Evolutionary conservation across 2,797 vertebrate species (phyloP).

Genomic region (Parauchenoglanis punctatus): DNA sequence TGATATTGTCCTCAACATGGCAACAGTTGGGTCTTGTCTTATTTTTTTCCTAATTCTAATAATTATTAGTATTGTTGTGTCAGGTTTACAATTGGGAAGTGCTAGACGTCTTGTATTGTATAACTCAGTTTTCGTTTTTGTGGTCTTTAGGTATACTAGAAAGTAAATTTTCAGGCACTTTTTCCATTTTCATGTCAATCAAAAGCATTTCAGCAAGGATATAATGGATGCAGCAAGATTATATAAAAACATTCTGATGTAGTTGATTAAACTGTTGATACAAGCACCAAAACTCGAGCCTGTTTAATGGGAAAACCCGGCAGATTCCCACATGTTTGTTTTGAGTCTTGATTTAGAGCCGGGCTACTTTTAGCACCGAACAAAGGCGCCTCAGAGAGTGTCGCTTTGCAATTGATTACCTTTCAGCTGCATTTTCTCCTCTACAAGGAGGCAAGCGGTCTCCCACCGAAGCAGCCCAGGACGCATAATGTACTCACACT

Average conservation of each 20-base stretch:
- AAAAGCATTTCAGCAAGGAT: neutral
- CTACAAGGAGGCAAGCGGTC: constrained; percentile 31
- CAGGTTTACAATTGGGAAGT: neutral
- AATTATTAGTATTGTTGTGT: neutral
- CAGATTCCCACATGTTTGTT: neutral
- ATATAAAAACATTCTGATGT: neutral
- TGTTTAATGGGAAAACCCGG: neutral
- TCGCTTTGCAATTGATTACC: constrained; percentile 45
- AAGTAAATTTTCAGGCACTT: too few relatives aligned
- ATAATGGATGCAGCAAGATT: neutral
- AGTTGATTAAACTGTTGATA: neutral
- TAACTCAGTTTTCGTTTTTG: too few relatives aligned
- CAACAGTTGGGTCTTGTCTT: neutral
- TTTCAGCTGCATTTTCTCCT: constrained; percentile 37
- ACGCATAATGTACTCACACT: constrained; percentile 47
- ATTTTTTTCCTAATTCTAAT: neutral
- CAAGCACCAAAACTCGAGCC: neutral
- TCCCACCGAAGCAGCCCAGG: constrained; percentile 36
- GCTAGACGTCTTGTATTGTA: too few relatives aligned
- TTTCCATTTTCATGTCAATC: neutral
- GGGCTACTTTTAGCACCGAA: constrained; percentile 35
- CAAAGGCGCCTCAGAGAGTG: constrained; percentile 30
- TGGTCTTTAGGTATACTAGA: neutral
- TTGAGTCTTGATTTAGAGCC: constrained; percentile 8
- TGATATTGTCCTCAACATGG: neutral